Evolutionary conservation across 2,888 invertebrate genomes (phyloP), one percentile per base, ranked within the genome.

Genomic region (Ormyrus labotus): DNA sequence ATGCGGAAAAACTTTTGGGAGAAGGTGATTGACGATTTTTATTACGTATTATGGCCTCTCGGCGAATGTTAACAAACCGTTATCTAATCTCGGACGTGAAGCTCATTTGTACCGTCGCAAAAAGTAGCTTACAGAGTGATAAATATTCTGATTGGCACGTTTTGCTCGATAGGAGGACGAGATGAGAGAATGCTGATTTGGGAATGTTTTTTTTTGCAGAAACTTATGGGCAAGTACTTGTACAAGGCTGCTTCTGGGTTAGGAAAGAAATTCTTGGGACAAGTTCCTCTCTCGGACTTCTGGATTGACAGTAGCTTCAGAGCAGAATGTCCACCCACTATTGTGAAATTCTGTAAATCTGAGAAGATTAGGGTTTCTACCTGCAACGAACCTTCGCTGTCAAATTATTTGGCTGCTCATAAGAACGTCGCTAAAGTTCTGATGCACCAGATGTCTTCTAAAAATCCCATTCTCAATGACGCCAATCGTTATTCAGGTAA

Each of bases 401-500:
- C 83, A n/a, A 89, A 88, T 72, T 90, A 85, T 55, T 82, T 90
- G 34, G 80, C 84, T 5, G 88, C 89, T 3, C 88, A 90, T 61
- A 88, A 88, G 83, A 84, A 88, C 65, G 84, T 90, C 19, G 90
- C 85, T 0, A 89, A 86, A 73, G 81, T 88, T 57, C 55, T 89
- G 10, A 83, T 85, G 7, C 86, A 87, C 71, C 88, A 90, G 83
- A 86, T 90, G 84, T 85, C 85, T 13, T 80, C 72, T 79, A 87
- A n/a, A 81, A 86, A 80, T 53, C 87, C 88, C 0, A 85, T 89
- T 80, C 84, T 89, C n/a, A 86, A 86, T 48, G 83, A 83, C 48
- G 86, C 86, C 7, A 90, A 90, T 81, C 85, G 90, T 79, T 89
- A 88, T 82, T 89, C 89, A 34, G 88, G 89, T 89, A 83, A 79